These are phyloP conservation scores for Pachycephus smyrnensis DNA, from an alignment of 2,888 invertebrate species.

Conservation along the genomic window DNA sequence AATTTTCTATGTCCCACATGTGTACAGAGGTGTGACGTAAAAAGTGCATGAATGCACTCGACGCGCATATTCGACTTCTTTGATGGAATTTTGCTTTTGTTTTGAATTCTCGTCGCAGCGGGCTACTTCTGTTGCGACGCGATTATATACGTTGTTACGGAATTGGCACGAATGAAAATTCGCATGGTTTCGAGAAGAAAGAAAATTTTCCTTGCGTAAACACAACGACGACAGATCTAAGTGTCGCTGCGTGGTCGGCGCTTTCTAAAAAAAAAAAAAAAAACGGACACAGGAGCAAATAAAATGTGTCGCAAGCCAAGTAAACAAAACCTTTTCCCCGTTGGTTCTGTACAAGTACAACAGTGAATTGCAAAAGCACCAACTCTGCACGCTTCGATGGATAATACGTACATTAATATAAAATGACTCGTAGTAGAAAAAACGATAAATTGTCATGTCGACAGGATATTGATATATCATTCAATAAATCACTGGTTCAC, in stretches of 20 bases:
- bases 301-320: background rate
- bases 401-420: background rate
- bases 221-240: slow-evolving; percentile 1
- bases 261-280: background rate
- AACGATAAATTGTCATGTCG: background rate
- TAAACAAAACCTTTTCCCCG: background rate
- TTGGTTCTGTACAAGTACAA: background rate
- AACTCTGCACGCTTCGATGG: no score
- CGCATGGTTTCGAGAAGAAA: background rate
- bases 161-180: background rate
- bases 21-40: background rate
- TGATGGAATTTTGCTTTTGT: background rate
- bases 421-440: background rate
- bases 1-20: background rate
- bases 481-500: background rate
- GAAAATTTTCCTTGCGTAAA: background rate
- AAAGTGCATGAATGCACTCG: background rate
- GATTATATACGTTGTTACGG: background rate
- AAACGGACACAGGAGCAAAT: background rate
- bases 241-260: background rate
- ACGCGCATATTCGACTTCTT: background rate
- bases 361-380: background rate
- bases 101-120: background rate
- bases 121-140: background rate
- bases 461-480: background rate